A percentile compares a stretch with the other conserved stretches of the same genome.
These are phyloP conservation scores for Colletes gigas DNA, from an alignment of 1,140 invertebrate species.

Conservation along the genomic window DNA sequence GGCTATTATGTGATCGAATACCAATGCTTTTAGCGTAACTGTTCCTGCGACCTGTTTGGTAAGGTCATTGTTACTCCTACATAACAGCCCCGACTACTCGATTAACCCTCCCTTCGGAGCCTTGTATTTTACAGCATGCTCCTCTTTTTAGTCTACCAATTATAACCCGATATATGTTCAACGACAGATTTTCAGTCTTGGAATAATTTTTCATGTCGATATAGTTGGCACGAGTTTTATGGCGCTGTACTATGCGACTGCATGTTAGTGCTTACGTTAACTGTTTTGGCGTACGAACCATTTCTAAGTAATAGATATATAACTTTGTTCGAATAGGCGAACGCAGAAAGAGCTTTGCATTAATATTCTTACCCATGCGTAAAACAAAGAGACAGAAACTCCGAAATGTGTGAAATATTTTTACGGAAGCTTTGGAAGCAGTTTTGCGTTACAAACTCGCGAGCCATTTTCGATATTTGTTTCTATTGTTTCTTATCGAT, in stretches of 20 bases:
- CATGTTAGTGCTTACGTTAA: slow-evolving; percentile 74
- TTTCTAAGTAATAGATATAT: slow-evolving; percentile 50
- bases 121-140: slow-evolving; percentile 71
- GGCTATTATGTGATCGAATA: slow-evolving; percentile 70
- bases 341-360: slow-evolving; percentile 49
- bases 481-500: too few species aligned
- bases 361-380: slow-evolving; percentile 32
- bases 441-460: too few species aligned
- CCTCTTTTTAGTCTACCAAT: slow-evolving; percentile 63
- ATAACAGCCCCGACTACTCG: slow-evolving; percentile 70
- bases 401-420: too few species aligned
- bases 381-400: too few species aligned
- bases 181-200: slow-evolving; percentile 47
- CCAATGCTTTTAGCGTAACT: slow-evolving; percentile 29
- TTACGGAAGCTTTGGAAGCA: too few species aligned
- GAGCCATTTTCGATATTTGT: too few species aligned
- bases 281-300: slow-evolving; percentile 64
- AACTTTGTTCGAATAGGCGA: slow-evolving; percentile 49
- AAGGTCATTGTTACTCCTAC: slow-evolving; percentile 44
- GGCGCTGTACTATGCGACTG: slow-evolving; percentile 72
- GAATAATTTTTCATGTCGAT: slow-evolving; percentile 68
- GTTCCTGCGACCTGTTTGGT: slow-evolving; percentile 18
- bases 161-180: slow-evolving; percentile 66
- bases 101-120: slow-evolving; percentile 55
- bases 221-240: slow-evolving; percentile 74